Evolutionary conservation across 2,797 vertebrate genomes (phyloP).

Genomic region (Hafferia zeledoni): DNA sequence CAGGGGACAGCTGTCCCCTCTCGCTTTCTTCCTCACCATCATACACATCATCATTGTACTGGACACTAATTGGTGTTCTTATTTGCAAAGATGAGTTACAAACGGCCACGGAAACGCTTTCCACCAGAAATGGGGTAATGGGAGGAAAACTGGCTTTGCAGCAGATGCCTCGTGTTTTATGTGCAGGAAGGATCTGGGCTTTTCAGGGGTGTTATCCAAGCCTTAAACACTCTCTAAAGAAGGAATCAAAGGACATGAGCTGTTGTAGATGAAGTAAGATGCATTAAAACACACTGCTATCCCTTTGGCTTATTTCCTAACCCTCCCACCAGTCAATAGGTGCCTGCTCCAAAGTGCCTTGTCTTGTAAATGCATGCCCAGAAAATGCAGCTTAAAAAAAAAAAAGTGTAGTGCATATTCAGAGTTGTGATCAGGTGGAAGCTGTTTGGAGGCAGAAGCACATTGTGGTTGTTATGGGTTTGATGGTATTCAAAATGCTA

Average conservation of each 20-base stretch:
- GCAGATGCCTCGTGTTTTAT: neutral
- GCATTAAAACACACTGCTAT: neutral
- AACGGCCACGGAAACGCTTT: rapidly evolving
- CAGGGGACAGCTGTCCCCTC: constrained; percentile 22
- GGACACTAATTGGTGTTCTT: neutral
- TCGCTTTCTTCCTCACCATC: neutral
- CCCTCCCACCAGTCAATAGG: neutral
- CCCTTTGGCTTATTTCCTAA: constrained; percentile 14
- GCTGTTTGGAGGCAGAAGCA: neutral
- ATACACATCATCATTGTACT: neutral
- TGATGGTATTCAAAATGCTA: neutral
- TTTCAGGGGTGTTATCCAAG: neutral
- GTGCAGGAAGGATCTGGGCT: neutral
- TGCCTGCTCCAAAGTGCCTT: neutral
- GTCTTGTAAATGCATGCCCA: constrained; percentile 31
- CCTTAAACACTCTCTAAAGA: neutral
- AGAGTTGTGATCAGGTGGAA: neutral
- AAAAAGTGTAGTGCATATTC: neutral
- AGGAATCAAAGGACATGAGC: neutral
- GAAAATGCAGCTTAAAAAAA: neutral
- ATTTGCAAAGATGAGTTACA: neutral
- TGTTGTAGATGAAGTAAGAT: neutral
- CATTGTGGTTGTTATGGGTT: rapidly evolving
- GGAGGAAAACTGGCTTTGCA: neutral
- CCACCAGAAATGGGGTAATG: neutral